phyloP scores from a whole-genome alignment of 2,888 invertebrate genomes.

The Parnassius orleans region DNA sequence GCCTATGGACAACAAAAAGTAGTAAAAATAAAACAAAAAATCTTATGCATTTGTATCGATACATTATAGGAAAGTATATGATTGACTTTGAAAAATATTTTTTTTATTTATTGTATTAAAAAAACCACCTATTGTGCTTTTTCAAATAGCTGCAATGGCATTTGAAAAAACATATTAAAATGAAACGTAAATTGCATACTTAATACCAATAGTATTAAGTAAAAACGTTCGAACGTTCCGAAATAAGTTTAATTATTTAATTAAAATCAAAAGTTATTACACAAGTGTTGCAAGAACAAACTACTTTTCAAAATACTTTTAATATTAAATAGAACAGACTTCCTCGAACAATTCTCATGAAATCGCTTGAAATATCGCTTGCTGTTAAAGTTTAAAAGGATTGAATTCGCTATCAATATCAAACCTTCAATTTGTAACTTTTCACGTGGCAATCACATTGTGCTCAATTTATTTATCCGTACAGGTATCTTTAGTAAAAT shows the following conservation, averaged over 20 bases:
- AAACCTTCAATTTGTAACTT: background rate
- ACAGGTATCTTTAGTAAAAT: background rate
- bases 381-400: slow-evolving; percentile 10
- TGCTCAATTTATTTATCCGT: background rate
- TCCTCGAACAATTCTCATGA: slow-evolving; percentile 9
- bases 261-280: background rate
- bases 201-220: no score
- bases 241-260: background rate
- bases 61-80: slow-evolving; percentile 6
- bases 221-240: background rate
- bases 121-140: background rate
- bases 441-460: background rate
- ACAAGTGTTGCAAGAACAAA: background rate
- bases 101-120: background rate
- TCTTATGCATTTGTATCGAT: background rate
- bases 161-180: no score
- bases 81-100: slow-evolving; percentile 16
- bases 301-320: background rate
- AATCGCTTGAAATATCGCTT: slow-evolving; percentile 11
- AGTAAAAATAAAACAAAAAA: background rate
- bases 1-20: background rate
- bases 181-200: no score
- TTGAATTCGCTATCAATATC: slow-evolving; percentile 5
- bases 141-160: background rate
- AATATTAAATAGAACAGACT: slow-evolving; percentile 12